These are phyloP conservation scores for Vombatus ursinus DNA, from an alignment of 2,113 vertebrate genomes.

Conservation along the genomic window DNA sequence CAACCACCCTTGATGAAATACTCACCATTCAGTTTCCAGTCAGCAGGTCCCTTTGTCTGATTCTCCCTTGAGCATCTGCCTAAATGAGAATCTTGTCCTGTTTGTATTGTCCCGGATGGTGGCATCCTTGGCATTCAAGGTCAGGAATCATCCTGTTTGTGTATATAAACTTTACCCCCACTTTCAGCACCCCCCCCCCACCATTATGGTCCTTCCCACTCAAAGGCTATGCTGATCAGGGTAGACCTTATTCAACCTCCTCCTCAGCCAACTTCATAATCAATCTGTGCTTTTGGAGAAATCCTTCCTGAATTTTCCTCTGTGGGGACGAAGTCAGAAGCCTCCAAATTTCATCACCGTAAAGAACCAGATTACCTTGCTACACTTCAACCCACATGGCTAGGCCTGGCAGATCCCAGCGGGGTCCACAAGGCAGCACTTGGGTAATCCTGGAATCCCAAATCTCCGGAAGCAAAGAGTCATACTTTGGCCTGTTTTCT, in stretches of 20 bases:
- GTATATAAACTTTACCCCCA: too few relatives aligned
- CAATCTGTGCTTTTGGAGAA: not conserved
- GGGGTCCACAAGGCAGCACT: not conserved
- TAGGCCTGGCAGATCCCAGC: not conserved
- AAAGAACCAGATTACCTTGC: not conserved
- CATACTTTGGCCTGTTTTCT: constrained; percentile 7
- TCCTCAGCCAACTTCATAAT: not conserved
- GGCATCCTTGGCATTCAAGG: not conserved
- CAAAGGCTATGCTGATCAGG: not conserved
- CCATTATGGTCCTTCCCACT: not conserved
- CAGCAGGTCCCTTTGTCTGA: not conserved
- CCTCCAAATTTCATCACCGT: not conserved
- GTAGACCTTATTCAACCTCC: not conserved
- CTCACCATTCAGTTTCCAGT: not conserved
- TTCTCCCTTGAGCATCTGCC: not conserved
- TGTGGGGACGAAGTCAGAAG: too few relatives aligned
- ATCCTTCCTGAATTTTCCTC: not conserved
- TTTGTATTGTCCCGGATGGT: not conserved
- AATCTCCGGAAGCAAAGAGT: not conserved
- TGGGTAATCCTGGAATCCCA: constrained; percentile 17
- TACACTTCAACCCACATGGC: not conserved
- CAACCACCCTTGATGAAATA: not conserved
- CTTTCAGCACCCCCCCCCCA: not conserved
- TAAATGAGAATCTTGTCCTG: not conserved
- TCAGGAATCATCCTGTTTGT: not conserved